phyloP scores from a whole-genome alignment of 2,797 vertebrate genomes.

The Gadopsis marmoratus region DNA sequence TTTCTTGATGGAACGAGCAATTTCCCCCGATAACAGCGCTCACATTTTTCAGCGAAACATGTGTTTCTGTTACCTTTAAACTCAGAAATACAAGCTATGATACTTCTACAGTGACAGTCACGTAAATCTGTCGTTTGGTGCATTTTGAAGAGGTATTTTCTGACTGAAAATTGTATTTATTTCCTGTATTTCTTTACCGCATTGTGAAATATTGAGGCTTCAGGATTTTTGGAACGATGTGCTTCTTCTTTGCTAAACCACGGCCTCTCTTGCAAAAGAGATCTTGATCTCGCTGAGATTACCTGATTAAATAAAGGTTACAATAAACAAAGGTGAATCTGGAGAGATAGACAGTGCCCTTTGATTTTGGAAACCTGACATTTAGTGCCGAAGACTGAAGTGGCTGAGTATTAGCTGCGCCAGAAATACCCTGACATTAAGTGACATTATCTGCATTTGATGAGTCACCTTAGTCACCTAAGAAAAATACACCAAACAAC shows the following conservation, averaged over 20 bases:
- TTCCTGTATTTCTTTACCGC: neutral
- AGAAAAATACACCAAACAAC: neutral
- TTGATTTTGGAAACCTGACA: slow-evolving; percentile 31
- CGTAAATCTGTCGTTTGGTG: slow-evolving; percentile 3
- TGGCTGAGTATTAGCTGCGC: slow-evolving; percentile 1
- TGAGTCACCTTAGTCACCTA: slow-evolving; percentile 25
- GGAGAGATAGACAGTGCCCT: slow-evolving; percentile 5
- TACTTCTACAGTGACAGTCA: slow-evolving; percentile 5
- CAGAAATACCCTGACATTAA: slow-evolving; percentile 29
- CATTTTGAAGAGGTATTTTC: slow-evolving; percentile 10
- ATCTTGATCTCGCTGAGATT: slow-evolving; percentile 27
- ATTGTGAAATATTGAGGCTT: slow-evolving; percentile 29
- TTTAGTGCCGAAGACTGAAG: slow-evolving; percentile 23
- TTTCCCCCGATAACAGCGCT: slow-evolving; percentile 48
- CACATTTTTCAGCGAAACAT: neutral
- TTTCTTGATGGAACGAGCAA: slow-evolving; percentile 44
- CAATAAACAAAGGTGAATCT: slow-evolving; percentile 25
- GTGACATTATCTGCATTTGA: neutral
- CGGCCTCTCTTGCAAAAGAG: neutral
- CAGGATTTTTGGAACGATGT: slow-evolving; percentile 8
- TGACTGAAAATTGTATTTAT: neutral
- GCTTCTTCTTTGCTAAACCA: slow-evolving; percentile 27
- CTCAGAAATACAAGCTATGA: slow-evolving; percentile 24
- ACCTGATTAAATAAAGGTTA: slow-evolving; percentile 31
- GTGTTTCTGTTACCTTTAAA: too few species aligned